Base-by-base conservation (phyloP, 2,797 vertebrate species). In the Danio tinwini region DNA sequence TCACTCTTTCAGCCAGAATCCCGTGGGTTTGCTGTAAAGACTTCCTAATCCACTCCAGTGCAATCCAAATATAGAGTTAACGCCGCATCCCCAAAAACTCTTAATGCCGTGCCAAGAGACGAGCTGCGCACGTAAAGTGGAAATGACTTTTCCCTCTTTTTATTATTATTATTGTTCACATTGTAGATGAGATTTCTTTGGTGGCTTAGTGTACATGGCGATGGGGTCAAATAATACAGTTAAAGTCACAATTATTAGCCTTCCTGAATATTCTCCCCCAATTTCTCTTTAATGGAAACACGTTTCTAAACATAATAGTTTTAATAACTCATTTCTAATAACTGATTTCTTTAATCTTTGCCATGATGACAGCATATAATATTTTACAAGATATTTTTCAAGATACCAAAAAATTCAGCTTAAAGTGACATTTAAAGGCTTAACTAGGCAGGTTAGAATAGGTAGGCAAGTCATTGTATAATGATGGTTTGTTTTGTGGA, bases 61-160 rank as follows among this genome's bases (percentile, higher is more conserved):
- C 87, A 92, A 92, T 92, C 93, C 93, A 94, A 94, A 94, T 94
- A 93, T 93, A 94, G 92, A 91, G 92, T 92, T 90, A 92, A 92
- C 89, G 86, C 87, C 82, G 87, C 88, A 89, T 90, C 85, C 88
- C 88, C 65, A 87, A 90, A 92, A 90, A 92, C 90, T 78, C 84
- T 84, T 29, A 89, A 90, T 86, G 85, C 89, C 74, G 86, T 88
- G 92, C 91, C 92, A 91, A 92, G 87, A 86, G 87, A 73, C 86
- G 81, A 88, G 83, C 86, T 65, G 78, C 80, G 85, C 88, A 87
- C 79, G 83, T 81, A 84, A 84, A 90, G 85, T 74, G 81, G 82
- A 90, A 87, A 80, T 85, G 84, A 82, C 87, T 76, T 86, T 67
- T 84, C 71, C 42, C 6, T 59, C 72, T 59, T 47, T 63, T 65